Conservation (phyloP, 2,797 vertebrate genomes). For the Leucoraja ocellata region DNA sequence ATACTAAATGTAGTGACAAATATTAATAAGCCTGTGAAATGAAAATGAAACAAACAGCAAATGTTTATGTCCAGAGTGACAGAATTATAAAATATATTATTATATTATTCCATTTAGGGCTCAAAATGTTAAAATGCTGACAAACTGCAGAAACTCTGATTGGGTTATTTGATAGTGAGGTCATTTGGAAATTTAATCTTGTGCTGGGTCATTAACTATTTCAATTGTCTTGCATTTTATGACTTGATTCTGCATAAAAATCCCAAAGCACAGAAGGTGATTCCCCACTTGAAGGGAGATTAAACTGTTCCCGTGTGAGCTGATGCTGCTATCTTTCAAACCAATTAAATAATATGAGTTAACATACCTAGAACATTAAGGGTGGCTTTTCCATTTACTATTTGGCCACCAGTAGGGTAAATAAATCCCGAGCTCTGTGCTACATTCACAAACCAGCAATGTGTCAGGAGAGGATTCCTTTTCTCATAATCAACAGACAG, state of each 20-base stretch:
- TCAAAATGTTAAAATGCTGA: background rate
- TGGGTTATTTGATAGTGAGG: background rate
- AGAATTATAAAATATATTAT: background rate
- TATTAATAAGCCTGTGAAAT: no score
- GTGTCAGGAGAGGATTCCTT: background rate
- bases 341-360: background rate
- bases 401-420: background rate
- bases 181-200: slow-evolving; percentile 26
- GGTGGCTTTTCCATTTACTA: background rate
- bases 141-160: background rate
- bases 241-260: background rate
- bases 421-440: background rate
- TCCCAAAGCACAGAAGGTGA: background rate
- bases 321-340: slow-evolving; percentile 14
- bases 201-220: background rate
- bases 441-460: background rate
- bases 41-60: no score
- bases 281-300: background rate
- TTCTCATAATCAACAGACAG: background rate
- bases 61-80: background rate
- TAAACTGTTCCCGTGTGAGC: slow-evolving; percentile 17
- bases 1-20: background rate
- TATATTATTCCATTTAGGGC: no score
- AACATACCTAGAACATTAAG: background rate
- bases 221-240: slow-evolving; percentile 26